Evolutionary conservation across 2,888 invertebrate genomes (phyloP), one percentile per base, ranked within the genome.

Genomic region (Apotomis turbidana): DNA sequence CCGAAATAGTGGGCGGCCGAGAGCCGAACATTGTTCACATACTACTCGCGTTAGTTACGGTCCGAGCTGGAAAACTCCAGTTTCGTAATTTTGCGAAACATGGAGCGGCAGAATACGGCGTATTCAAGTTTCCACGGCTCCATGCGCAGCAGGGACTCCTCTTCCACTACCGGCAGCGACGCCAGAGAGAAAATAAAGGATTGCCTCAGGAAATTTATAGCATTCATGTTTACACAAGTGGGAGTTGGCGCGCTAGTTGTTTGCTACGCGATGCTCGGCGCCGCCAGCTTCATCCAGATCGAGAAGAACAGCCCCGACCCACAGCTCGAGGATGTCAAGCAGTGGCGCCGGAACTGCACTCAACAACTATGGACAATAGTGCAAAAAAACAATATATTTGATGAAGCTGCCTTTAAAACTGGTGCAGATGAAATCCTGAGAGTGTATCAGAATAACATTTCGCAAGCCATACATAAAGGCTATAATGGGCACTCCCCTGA

Each of bases 161-260:
- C 96, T 1, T 95, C 96, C 0, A 95, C 95, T 27, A 94, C 94
- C 58, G 95, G 94, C 73, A 94, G 94, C 81, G 96, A 96, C 79
- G 95, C 96, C 0, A 92, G 95, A 49, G 97, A 97, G 83, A 96
- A 96, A 82, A 95, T 97, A 71, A 97, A 97, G 87, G 96, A 97
- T 83, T 98, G 97, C 85, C 96, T 97, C 81, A 94, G 98, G 58
- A 97, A 97, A 87, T 94, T 97, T 79, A 95, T 97, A 71, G 97
- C 97, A 6, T 98, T 98, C 83, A 98, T 98, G 97, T 98, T 97
- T 91, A 98, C 98, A 6, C 97, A 97, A 94, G 96, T 97, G 82
- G 98, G 98, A 78, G 97, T 98, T 51, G 98, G 97, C 70, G 97
- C 97, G 8, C 92, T 98, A 15, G 97, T 98, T 60, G 97, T 98